Percentiles rank a stretch among this genome's conserved stretches.
phyloP scores from a whole-genome alignment of 2,113 vertebrate species.

The Channa argus region DNA sequence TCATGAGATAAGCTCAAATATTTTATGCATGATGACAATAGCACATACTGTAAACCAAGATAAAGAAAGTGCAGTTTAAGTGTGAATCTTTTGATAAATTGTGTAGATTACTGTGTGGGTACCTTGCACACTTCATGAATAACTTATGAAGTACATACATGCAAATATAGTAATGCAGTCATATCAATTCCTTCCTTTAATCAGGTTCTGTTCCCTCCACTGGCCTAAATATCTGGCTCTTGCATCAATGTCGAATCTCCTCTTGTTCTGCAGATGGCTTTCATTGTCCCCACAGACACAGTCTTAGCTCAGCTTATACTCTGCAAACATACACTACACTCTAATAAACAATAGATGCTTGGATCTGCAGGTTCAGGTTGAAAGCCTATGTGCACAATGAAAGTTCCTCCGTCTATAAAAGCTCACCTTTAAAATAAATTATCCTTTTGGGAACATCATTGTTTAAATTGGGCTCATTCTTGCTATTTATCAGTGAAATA shows the following conservation, averaged over 20 bases:
- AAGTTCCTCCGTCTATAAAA: too few species aligned
- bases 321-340: neutral
- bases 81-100: too few species aligned
- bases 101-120: too few species aligned
- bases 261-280: neutral
- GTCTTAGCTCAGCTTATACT: neutral
- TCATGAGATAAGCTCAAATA: too few species aligned
- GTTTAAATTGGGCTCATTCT: neutral
- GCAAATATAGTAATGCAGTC: too few species aligned
- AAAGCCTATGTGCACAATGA: neutral
- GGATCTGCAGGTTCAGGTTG: neutral
- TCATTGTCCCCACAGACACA: slow-evolving; percentile 7
- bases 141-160: too few species aligned
- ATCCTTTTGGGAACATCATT: neutral
- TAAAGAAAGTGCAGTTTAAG: too few species aligned
- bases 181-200: slow-evolving; percentile 28
- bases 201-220: slow-evolving; percentile 20
- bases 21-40: too few species aligned
- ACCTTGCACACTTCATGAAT: too few species aligned
- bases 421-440: too few species aligned
- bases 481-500: neutral
- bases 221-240: slow-evolving; percentile 25
- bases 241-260: slow-evolving; percentile 19
- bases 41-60: too few species aligned
- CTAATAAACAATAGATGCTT: neutral